Percentiles rank a stretch among this genome's conserved stretches.
These are phyloP conservation scores for Oophaga sylvatica DNA, from an alignment of 2,797 vertebrate species.

Conservation along the genomic window DNA sequence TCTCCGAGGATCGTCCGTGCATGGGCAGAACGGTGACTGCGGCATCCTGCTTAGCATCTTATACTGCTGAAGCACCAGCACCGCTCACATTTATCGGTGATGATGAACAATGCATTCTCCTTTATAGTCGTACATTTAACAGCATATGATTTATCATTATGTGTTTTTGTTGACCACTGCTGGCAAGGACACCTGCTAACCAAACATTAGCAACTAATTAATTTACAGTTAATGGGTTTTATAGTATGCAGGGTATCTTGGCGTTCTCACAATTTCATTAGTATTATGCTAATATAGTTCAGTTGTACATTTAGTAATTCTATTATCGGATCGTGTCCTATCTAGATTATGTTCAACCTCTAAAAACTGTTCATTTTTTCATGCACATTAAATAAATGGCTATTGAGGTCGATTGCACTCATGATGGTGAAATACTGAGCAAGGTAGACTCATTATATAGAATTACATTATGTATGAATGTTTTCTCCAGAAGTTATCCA, in stretches of 20 bases:
- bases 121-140: conserved; percentile 18
- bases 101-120: conserved; percentile 26
- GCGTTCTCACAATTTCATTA: conserved; percentile 25
- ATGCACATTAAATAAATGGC: background rate
- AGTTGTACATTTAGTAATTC: conserved; percentile 12
- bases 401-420: background rate
- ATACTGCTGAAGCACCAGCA: background rate
- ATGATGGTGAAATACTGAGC: background rate
- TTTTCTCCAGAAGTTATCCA: background rate
- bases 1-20: background rate
- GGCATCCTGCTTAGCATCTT: background rate
- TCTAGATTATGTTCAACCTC: conserved; percentile 10
- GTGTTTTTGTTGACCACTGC: conserved; percentile 32
- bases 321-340: conserved; percentile 15
- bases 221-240: conserved; percentile 50
- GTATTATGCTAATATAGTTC: conserved; percentile 15
- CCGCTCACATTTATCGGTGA: background rate
- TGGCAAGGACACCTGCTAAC: conserved; percentile 42
- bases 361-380: background rate
- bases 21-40: background rate
- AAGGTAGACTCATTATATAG: background rate
- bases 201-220: conserved; percentile 52
- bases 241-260: conserved; percentile 22
- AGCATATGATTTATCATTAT: conserved; percentile 45
- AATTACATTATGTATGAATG: background rate